Base-by-base conservation (phyloP, 1,140 invertebrate genomes). In the Phymastichus coffea region DNA sequence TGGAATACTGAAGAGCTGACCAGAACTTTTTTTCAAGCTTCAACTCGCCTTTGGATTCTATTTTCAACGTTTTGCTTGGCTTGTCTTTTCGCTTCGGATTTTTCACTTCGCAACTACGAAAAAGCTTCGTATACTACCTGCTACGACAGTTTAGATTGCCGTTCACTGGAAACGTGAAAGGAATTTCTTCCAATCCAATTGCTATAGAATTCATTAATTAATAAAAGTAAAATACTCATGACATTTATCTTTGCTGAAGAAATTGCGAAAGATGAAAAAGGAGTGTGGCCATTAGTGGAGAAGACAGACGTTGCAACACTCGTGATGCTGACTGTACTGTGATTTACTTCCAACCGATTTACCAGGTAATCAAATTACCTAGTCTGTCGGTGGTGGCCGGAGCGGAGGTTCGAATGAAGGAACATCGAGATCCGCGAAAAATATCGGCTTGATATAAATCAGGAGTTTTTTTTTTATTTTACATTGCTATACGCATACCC, bases 341-440 rank as follows among this genome's bases (percentile, higher is more conserved):
- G 71, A 76, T 77, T 77, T 73, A 75, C 67, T 76, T 76, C 74
- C 65, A 68, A 72, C 68, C 70, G 74, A 76, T 74, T 76, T 73
- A 65, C 63, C 69, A 62, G 67, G 69, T 72, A 77, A 77, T 78
- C 66, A 73, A 77, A 75, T 77, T 76, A 78, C 68, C 65, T 61
- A 66, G 65, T 64, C 67, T 55, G 63, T 62, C 61, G 64, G 61
- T 66, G 67, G 63, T 33, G n/a, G n/a, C 65, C 59, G 60, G 64
- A 33, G 65, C 68, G 74, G 70, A 69, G 72, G 71, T 69, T 74
- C 75, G 73, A 77, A 79, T 79, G 77, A 79, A 77, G 75, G 77
- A 79, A 75, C 70, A 76, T 75, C 75, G 75, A 79, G 74, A 71
- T 58, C 63, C 72, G 73, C 77, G 74, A 69, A 77, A 77, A 79